A percentile compares a stretch with the other conserved stretches of the same genome.
Conservation (phyloP, 2,797 vertebrate species). For the Urocyon cinereoargenteus region DNA sequence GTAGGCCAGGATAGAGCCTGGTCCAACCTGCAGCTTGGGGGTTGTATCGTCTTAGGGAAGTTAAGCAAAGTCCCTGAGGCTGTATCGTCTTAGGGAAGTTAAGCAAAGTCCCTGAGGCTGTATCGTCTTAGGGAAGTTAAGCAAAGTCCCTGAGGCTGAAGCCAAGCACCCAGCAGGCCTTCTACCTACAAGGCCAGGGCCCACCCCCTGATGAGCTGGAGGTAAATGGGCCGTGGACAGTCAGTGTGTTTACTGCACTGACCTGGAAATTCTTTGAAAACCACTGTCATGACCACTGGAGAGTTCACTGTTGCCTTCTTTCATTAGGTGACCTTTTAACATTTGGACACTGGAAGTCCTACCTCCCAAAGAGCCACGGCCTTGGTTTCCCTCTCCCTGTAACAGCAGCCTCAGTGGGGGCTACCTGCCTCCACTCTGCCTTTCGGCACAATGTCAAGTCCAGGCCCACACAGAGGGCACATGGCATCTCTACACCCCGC, state of each 20-base stretch:
- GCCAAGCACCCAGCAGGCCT: too few relatives aligned
- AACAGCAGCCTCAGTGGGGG: not conserved
- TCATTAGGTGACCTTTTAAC: not conserved
- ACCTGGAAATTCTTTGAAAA: not conserved
- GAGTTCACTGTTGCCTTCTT: not conserved
- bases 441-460: not conserved
- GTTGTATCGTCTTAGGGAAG: too few relatives aligned
- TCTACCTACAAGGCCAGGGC: not conserved
- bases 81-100: not conserved
- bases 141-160: too few relatives aligned
- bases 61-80: too few relatives aligned
- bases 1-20: too few relatives aligned
- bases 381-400: not conserved
- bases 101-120: too few relatives aligned
- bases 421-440: fast-evolving
- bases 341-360: not conserved
- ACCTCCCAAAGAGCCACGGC: fast-evolving
- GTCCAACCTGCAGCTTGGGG: not conserved
- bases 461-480: not conserved
- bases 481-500: not conserved
- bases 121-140: not conserved
- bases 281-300: too few relatives aligned
- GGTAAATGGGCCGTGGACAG: fast-evolving
- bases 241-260: fast-evolving
- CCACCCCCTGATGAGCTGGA: not conserved